Conservation (phyloP, 2,797 vertebrate genomes). For the Mus minutoides region DNA sequence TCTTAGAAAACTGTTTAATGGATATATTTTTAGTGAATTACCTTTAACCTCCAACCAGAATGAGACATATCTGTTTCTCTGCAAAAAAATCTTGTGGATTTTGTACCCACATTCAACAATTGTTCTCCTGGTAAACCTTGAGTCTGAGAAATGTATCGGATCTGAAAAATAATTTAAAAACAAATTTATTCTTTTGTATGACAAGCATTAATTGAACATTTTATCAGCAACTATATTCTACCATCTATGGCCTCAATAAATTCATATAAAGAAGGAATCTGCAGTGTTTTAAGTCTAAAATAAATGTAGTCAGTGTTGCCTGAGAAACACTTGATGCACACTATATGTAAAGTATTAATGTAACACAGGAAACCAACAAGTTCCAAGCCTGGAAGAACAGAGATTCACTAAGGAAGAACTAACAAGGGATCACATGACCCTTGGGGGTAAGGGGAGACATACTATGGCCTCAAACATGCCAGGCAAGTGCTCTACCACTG, state of each 20-base stretch:
- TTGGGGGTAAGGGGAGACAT: not conserved
- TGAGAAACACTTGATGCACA: not conserved
- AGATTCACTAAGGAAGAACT: not conserved
- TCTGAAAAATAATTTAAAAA: slow-evolving; percentile 88
- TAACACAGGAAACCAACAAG: not conserved
- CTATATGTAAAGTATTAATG: not conserved
- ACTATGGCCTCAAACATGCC: not conserved
- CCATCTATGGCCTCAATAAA: slow-evolving; percentile 19
- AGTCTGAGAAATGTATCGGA: slow-evolving; percentile 99
- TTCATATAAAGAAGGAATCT: slow-evolving; percentile 1
- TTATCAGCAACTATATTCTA: not conserved
- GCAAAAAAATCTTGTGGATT: slow-evolving; percentile 97
- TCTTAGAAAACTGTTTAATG: slow-evolving; percentile 51
- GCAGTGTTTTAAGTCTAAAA: slow-evolving; percentile 2
- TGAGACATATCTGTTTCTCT: slow-evolving; percentile 94
- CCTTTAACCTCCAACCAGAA: slow-evolving; percentile 97
- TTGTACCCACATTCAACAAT: slow-evolving; percentile 95
- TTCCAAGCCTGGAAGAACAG: not conserved
- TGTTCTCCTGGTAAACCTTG: slow-evolving; percentile 97
- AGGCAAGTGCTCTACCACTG: not conserved
- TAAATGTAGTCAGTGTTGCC: not conserved
- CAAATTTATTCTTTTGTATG: slow-evolving; percentile 55
- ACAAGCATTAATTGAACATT: slow-evolving; percentile 24
- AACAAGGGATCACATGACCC: not conserved
- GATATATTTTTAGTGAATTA: slow-evolving; percentile 80